These are phyloP conservation scores for Lichenostomus cassidix DNA, from an alignment of 2,113 vertebrate species.

Conservation along the genomic window DNA sequence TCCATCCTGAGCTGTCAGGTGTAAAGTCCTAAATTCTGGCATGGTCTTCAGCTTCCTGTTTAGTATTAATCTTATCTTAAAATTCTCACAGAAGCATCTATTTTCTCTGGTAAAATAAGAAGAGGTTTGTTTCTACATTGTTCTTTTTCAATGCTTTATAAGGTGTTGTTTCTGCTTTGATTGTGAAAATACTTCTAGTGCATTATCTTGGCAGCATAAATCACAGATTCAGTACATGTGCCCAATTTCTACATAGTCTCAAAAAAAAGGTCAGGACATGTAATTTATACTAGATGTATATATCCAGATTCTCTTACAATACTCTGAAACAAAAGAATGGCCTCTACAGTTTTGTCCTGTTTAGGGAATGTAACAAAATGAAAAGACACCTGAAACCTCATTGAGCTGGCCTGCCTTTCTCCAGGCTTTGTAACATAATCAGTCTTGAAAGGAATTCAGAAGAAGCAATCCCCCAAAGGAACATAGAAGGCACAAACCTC, in stretches of 20 bases:
- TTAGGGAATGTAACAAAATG: not conserved
- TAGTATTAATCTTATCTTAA: not conserved
- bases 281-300: not conserved
- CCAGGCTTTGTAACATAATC: not conserved
- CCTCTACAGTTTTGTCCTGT: not conserved
- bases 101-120: not conserved
- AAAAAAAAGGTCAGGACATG: not conserved
- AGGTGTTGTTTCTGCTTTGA: not conserved
- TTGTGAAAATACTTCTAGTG: not conserved
- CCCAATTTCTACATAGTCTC: not conserved
- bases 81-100: not conserved
- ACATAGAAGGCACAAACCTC: not conserved
- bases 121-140: not conserved
- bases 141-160: not conserved
- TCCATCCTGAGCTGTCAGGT: not conserved
- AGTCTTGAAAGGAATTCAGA: not conserved
- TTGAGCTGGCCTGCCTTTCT: not conserved
- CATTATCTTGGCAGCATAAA: not conserved
- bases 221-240: not conserved
- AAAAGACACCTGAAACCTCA: not conserved
- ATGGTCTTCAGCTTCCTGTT: not conserved
- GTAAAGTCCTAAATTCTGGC: not conserved
- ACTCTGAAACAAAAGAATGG: not conserved
- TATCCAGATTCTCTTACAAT: not conserved
- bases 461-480: not conserved